A percentile compares a stretch with the other conserved stretches of the same genome.
phyloP scores from a whole-genome alignment of 1,140 invertebrate genomes.

The Brachionus paranguensis region DNA sequence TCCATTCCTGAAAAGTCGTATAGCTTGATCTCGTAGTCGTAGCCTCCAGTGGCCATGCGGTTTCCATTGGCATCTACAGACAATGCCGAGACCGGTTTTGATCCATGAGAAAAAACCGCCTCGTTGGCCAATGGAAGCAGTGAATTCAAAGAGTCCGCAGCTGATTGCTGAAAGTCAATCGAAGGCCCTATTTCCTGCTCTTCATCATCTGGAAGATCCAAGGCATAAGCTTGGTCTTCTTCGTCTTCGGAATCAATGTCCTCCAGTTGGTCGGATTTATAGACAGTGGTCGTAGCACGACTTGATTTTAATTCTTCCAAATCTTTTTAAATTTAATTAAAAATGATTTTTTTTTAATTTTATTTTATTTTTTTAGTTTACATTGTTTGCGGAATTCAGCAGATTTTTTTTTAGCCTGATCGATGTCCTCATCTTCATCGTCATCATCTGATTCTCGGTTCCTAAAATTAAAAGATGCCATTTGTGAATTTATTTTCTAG shows the following conservation, averaged over 20 bases:
- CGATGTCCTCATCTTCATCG: neutral
- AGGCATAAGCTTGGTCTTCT: neutral
- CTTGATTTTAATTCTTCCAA: neutral
- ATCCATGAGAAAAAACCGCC: neutral
- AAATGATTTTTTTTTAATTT: neutral
- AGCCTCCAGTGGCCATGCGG: constrained; percentile 75
- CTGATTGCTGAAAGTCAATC: constrained; percentile 5
- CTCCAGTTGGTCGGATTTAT: neutral
- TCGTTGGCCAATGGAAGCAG: constrained; percentile 16
- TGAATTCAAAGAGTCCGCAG: neutral
- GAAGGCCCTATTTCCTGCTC: neutral
- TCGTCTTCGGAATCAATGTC: neutral
- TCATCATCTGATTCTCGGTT: neutral
- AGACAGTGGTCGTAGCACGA: neutral
- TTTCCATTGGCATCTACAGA: constrained; percentile 85
- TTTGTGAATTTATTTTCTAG: neutral
- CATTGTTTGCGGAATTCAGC: neutral
- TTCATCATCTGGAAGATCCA: neutral
- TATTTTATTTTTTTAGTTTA: neutral
- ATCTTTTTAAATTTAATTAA: neutral
- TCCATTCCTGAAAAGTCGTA: constrained; percentile 99
- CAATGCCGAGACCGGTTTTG: constrained; percentile 64
- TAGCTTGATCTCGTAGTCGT: constrained; percentile 89
- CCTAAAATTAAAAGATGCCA: neutral
- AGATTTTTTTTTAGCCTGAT: neutral